Percentiles rank a stretch among this genome's conserved stretches.
Evolutionary conservation across 2,888 invertebrate genomes (phyloP).

Genomic region (Tanytarsus gracilentus): DNA sequence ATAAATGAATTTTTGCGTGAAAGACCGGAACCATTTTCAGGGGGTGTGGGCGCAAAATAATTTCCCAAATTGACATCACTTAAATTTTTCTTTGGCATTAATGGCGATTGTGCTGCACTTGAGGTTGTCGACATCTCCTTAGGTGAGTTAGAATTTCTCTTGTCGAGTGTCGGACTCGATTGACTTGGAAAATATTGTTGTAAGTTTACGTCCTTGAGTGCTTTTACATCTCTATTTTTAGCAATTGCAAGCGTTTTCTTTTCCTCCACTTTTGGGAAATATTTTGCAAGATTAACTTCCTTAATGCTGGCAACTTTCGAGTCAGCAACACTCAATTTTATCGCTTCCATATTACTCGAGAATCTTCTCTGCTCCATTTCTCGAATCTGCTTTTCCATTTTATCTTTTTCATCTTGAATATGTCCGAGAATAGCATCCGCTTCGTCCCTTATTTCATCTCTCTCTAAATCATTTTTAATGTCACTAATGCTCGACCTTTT

Average conservation of each 20-base stretch:
- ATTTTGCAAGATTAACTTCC: slow-evolving; percentile 38
- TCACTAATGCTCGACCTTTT: not conserved
- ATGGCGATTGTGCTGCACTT: slow-evolving; percentile 33
- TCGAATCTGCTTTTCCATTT: slow-evolving; percentile 36
- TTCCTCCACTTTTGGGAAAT: slow-evolving; percentile 41
- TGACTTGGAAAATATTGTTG: slow-evolving; percentile 41
- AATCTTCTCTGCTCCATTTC: slow-evolving; percentile 41
- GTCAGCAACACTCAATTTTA: slow-evolving; percentile 39
- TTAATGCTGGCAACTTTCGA: slow-evolving; percentile 35
- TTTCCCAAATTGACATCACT: slow-evolving; percentile 27
- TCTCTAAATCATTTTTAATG: slow-evolving; percentile 4
- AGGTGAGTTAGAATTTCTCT: slow-evolving; percentile 27
- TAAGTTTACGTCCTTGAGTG: slow-evolving; percentile 41
- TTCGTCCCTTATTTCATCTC: slow-evolving; percentile 19
- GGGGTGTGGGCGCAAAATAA: slow-evolving; percentile 27
- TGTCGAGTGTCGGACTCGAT: slow-evolving; percentile 35
- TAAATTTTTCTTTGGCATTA: slow-evolving; percentile 21
- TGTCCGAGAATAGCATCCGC: slow-evolving; percentile 14
- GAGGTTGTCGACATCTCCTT: slow-evolving; percentile 36
- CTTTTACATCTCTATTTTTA: slow-evolving; percentile 41
- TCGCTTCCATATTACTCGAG: slow-evolving; percentile 41
- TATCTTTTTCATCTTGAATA: slow-evolving; percentile 25
- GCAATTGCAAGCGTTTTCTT: slow-evolving; percentile 36
- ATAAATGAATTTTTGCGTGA: slow-evolving; percentile 23
- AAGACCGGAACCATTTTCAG: slow-evolving; percentile 27